Conservation (phyloP, 2,888 invertebrate species). For the Gonocerus acuteangulatus region DNA sequence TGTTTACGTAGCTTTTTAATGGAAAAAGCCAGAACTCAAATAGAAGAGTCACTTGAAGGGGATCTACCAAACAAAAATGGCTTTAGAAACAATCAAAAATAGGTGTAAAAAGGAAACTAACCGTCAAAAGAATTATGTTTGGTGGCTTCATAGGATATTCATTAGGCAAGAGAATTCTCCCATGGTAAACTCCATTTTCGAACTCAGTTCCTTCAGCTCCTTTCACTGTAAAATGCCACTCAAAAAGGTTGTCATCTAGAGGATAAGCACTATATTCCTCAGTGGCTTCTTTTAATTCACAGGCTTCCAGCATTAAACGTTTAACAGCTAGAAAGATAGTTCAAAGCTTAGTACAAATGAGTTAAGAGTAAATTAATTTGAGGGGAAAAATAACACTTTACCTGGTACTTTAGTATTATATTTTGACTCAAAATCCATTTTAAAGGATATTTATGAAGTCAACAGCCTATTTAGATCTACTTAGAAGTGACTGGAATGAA, state of each 20-base stretch:
- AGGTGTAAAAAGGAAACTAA: constrained; percentile 46
- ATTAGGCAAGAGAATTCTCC: constrained; percentile 79
- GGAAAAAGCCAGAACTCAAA: no score
- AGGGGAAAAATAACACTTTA: background rate
- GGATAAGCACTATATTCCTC: constrained; percentile 86
- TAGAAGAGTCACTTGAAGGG: no score
- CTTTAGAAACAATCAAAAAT: no score
- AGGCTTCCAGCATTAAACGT: constrained; percentile 84
- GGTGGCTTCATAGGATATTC: constrained; percentile 98
- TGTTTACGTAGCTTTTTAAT: no score
- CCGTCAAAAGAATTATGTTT: constrained; percentile 83
- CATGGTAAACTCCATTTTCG: constrained; percentile 86
- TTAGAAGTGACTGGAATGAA: no score
- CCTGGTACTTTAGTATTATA: constrained; percentile 57
- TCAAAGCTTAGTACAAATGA: background rate
- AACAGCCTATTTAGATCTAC: background rate
- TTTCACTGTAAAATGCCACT: constrained; percentile 94
- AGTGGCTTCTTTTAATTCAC: constrained; percentile 75
- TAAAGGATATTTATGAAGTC: background rate
- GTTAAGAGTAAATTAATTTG: background rate
- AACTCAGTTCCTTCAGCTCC: constrained; percentile 85
- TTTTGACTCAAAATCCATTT: constrained; percentile 45
- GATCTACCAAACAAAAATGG: no score
- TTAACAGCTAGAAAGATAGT: constrained; percentile 66
- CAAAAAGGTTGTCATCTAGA: constrained; percentile 88